Base-by-base conservation (phyloP, 2,113 vertebrate genomes). In the Rhabdomys dilectus region DNA sequence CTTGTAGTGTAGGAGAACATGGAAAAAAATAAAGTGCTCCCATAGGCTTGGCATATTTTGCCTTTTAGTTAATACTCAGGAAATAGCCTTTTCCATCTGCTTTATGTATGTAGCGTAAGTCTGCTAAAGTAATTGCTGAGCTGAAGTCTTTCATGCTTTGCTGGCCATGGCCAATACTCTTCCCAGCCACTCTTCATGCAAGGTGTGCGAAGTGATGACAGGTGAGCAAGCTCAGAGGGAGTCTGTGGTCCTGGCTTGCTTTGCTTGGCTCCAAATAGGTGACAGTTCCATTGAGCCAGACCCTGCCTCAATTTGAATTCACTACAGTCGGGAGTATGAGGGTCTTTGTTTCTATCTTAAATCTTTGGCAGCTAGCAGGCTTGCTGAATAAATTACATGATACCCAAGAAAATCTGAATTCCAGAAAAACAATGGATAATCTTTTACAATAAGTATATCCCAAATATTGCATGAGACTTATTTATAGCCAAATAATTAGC, bases 71-170 rank as follows among this genome's bases (percentile, higher is more conserved):
- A 90, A 73, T 53, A n/a, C 76, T 73, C 76, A 91, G 92, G 66
- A 95, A 96, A 86, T 13, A 34, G 16, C 42, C 62, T 85, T 93
- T 26, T 26, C 91, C 53, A 31, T 90, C 88, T 92, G 84, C 70
- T 95, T 88, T 90, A 66, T 31, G 60, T 88, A 88, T 42, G n/a
- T 26, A 53, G 58, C 22, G 0, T 5, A 85, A 76, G 19, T 88
- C 96, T 96, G 85, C 60, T 77, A 66, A 94, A 85, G 84, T 72
- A 62, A 97, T 94, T 62, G 36, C 62, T 36, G 48, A 0, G 1
- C 68, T 84, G 70, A 88, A 36, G 22, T 93, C 42, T 48, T 60
- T 42, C 84, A 84, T 68, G 88, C 66, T 1, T 45, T 66, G 36
- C 56, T 93, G 72, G 42, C 36, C 16, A 11, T 51, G 58, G 82